These are phyloP conservation scores for Merops nubicus DNA, from an alignment of 2,113 vertebrate species.

Conservation along the genomic window DNA sequence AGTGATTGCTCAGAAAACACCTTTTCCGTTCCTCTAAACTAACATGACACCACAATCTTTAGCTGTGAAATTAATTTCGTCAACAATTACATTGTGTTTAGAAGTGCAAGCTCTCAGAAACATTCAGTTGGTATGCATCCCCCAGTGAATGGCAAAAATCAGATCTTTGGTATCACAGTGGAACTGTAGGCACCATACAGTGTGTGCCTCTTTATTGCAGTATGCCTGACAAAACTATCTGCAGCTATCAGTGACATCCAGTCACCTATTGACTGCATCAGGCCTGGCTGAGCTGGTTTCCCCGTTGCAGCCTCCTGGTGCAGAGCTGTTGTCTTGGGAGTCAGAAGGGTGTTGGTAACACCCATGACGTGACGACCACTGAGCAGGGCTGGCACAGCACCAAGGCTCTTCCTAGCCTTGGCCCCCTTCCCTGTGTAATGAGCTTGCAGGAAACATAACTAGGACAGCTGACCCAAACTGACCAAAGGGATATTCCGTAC, in stretches of 20 bases:
- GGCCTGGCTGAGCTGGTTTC: no score
- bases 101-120: constrained; percentile 61
- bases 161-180: neutral
- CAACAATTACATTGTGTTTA: constrained; percentile 73
- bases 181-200: neutral
- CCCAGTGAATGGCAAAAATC: neutral
- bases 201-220: neutral
- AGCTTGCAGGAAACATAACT: no score
- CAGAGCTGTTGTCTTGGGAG: no score
- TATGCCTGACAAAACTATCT: neutral
- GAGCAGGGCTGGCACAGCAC: no score
- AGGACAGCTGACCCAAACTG: no score
- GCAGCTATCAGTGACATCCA: neutral
- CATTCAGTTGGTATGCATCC: neutral
- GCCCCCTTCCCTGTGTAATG: no score
- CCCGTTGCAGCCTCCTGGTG: no score
- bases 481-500: no score
- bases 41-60: constrained; percentile 69
- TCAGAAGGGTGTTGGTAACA: no score
- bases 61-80: constrained; percentile 77
- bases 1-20: constrained; percentile 71
- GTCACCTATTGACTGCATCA: no score
- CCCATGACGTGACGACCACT: no score
- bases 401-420: no score
- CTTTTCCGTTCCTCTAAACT: constrained; percentile 69